Evolutionary conservation across 2,113 vertebrate species (phyloP).

Genomic region (Martes martes): DNA sequence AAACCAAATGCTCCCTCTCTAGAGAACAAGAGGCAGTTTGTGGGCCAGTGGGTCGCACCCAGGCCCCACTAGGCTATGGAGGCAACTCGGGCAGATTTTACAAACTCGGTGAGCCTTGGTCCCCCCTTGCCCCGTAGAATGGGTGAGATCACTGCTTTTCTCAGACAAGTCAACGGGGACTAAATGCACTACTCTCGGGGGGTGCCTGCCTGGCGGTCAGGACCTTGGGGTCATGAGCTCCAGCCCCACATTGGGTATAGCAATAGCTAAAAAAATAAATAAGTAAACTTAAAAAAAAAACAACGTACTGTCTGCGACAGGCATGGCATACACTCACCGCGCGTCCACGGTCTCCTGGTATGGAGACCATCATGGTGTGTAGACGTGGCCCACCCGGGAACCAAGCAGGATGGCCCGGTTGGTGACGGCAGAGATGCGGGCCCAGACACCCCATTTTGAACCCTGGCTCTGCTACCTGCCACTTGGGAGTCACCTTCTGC

Average conservation of each 20-base stretch:
- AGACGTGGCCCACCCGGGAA: not conserved
- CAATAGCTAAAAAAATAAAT: not conserved
- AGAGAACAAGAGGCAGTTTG: not conserved
- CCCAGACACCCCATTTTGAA: not conserved
- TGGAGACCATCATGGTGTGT: not conserved
- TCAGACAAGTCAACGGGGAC: not conserved
- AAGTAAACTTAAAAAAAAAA: not conserved
- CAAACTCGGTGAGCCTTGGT: not conserved
- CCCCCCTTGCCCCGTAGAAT: not conserved
- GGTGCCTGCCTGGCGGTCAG: not conserved
- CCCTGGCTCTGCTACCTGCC: not conserved
- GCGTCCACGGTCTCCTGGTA: no score
- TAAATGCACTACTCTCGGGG: not conserved
- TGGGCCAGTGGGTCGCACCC: not conserved
- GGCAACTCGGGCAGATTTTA: not conserved
- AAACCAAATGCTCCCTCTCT: not conserved
- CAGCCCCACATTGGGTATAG: not conserved
- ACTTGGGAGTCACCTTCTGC: no score
- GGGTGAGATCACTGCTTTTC: not conserved
- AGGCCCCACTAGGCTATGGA: not conserved
- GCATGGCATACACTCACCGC: fast-evolving
- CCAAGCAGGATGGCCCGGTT: not conserved
- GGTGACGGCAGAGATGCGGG: fast-evolving
- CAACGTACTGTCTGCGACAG: fast-evolving
- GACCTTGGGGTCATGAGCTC: not conserved